Percentiles rank a stretch among this genome's conserved stretches.
Evolutionary conservation across 2,113 vertebrate genomes (phyloP).

Genomic region (Rhinolophus sinicus): DNA sequence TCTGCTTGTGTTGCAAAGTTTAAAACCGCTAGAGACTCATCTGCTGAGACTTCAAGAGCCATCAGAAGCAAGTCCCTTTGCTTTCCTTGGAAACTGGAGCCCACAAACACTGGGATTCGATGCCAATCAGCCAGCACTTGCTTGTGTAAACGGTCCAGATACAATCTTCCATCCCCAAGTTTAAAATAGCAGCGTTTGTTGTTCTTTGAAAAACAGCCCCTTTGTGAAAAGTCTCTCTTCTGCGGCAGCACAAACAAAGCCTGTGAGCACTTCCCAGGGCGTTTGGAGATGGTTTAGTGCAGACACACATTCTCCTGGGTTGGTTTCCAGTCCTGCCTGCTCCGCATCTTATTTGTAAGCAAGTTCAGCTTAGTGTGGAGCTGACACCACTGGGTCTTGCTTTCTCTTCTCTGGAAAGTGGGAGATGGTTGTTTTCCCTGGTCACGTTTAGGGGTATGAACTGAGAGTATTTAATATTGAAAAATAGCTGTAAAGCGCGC

Average conservation of each 20-base stretch:
- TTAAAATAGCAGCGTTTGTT: conserved; percentile 76
- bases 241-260: conserved; percentile 56
- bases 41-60: not conserved
- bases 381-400: not conserved
- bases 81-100: conserved; percentile 54
- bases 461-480: not conserved
- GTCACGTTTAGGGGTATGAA: not conserved
- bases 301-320: conserved; percentile 38
- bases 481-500: not conserved
- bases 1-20: conserved; percentile 22
- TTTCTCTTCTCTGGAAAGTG: not conserved
- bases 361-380: not conserved
- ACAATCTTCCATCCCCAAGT: conserved; percentile 63
- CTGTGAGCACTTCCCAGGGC: conserved; percentile 50
- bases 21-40: not conserved
- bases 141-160: conserved; percentile 73
- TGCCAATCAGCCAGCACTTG: conserved; percentile 62
- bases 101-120: conserved; percentile 34
- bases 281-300: conserved; percentile 58
- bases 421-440: not conserved
- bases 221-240: conserved; percentile 72
- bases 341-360: not conserved
- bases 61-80: conserved; percentile 1
- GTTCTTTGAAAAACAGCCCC: conserved; percentile 72
- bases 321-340: conserved; percentile 25